Conservation (phyloP, 2,888 invertebrate species). For the Cephus pulcher region DNA sequence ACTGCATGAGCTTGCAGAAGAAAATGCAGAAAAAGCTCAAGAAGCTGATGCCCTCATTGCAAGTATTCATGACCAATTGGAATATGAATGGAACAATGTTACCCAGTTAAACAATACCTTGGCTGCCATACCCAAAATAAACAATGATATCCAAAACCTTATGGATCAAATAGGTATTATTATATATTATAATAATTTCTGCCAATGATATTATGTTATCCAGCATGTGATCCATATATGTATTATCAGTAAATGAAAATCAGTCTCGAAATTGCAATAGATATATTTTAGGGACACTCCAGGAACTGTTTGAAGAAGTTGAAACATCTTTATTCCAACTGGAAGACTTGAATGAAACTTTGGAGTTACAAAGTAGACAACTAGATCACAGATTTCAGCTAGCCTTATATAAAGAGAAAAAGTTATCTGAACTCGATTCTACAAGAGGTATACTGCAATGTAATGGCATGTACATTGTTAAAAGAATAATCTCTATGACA, state of each 20-base stretch:
- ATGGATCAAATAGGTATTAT: slow-evolving; percentile 67
- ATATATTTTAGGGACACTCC: slow-evolving; percentile 65
- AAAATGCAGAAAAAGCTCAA: slow-evolving; percentile 72
- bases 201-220: neutral
- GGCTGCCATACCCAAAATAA: slow-evolving; percentile 66
- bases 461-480: neutral
- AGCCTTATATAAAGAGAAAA: slow-evolving; percentile 77
- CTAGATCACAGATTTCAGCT: slow-evolving; percentile 79
- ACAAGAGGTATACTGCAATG: slow-evolving; percentile 68
- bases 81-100: slow-evolving; percentile 65
- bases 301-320: slow-evolving; percentile 72
- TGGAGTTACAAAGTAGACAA: slow-evolving; percentile 78
- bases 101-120: slow-evolving; percentile 62
- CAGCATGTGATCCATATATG: neutral
- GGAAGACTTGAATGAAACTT: slow-evolving; percentile 77
- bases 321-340: slow-evolving; percentile 75
- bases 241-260: neutral
- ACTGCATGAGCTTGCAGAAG: slow-evolving; percentile 76
- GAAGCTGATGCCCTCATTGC: slow-evolving; percentile 67
- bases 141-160: slow-evolving; percentile 65
- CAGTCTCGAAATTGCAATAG: neutral
- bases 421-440: slow-evolving; percentile 70
- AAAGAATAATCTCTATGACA: slow-evolving; percentile 24
- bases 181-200: slow-evolving; percentile 9
- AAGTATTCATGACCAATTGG: slow-evolving; percentile 61